These are phyloP conservation scores for Tragelaphus buxtoni DNA, from an alignment of 2,113 vertebrate species.

Conservation along the genomic window DNA sequence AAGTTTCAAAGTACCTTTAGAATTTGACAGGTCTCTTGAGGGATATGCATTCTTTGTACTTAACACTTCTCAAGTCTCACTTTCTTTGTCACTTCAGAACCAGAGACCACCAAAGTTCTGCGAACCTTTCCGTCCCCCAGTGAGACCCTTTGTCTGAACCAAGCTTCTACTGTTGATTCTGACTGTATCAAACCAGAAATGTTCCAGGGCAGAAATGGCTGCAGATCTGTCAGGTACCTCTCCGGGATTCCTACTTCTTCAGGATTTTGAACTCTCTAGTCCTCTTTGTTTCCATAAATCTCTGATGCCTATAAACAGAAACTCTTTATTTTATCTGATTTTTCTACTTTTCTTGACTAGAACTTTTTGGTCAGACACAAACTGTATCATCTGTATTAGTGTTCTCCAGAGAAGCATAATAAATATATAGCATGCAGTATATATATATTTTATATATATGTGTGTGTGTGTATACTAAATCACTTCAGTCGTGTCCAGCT, in stretches of 20 bases:
- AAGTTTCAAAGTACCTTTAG: neutral
- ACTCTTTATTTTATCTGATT: neutral
- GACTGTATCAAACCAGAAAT: neutral
- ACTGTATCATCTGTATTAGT: neutral
- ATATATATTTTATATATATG: accelerated
- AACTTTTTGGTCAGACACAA: neutral
- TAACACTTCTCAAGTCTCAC: neutral
- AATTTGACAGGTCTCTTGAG: neutral
- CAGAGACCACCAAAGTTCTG: neutral
- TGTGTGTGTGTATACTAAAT: neutral
- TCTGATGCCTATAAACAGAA: neutral
- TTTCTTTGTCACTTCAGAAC: neutral
- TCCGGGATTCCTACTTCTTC: neutral
- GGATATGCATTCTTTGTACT: neutral
- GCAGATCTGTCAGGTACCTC: neutral
- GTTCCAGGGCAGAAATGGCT: neutral
- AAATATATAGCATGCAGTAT: neutral
- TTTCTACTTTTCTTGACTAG: neutral
- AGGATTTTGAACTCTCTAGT: neutral
- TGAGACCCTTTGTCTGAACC: neutral
- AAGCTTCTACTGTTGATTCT: neutral
- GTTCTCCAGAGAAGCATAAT: neutral
- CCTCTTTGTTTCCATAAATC: neutral
- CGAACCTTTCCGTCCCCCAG: neutral
- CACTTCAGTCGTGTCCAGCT: neutral